Evolutionary conservation across 2,113 vertebrate species (phyloP).

Genomic region (Pelusios castaneus): DNA sequence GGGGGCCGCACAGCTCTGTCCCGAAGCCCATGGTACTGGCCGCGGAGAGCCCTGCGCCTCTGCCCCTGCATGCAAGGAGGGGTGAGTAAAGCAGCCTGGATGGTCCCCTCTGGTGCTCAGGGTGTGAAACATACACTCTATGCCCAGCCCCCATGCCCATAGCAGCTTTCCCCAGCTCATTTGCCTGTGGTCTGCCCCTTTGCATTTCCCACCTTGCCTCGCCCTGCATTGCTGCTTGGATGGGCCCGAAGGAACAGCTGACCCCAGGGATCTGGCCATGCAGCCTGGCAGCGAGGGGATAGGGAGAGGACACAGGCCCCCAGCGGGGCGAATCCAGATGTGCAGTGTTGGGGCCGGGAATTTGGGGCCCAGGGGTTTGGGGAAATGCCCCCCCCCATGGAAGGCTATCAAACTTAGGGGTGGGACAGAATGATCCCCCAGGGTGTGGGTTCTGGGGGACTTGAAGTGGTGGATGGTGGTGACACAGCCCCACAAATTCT

Average conservation of each 20-base stretch:
- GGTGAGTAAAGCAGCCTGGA: neutral
- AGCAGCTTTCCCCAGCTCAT: neutral
- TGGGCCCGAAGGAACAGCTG: neutral
- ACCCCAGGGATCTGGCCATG: neutral
- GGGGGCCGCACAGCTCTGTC: conserved; percentile 86
- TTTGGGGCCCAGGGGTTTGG: neutral
- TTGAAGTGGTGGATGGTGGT: neutral
- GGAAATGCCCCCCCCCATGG: neutral
- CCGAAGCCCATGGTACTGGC: conserved; percentile 85
- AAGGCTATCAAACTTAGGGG: no score
- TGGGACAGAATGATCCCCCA: no score
- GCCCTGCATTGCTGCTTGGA: neutral
- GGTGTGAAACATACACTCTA: no score
- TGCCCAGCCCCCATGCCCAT: neutral
- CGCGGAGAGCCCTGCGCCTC: neutral
- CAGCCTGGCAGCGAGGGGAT: neutral
- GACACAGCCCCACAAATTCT: neutral
- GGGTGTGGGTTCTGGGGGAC: no score
- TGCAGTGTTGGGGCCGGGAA: accelerated
- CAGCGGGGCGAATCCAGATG: neutral
- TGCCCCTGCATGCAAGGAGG: neutral
- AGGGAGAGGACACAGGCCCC: accelerated
- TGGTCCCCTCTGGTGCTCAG: neutral
- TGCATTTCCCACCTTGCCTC: neutral
- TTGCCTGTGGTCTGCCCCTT: neutral